Base-by-base conservation (phyloP, 1,140 invertebrate species). In the Patella vulgata region DNA sequence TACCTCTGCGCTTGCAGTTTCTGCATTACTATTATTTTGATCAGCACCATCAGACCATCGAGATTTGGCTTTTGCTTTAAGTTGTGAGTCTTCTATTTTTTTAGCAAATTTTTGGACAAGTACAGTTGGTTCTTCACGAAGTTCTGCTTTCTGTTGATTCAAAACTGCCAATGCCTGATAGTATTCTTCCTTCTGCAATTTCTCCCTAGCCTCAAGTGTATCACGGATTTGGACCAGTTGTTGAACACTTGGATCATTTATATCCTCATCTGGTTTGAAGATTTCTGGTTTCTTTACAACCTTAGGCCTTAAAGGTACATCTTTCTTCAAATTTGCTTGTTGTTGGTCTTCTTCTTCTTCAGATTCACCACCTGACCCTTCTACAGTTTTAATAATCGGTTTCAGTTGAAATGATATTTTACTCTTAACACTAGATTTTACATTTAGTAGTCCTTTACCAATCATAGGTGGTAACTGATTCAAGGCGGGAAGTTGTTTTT, bases 341-440 rank as follows among this genome's bases (percentile, higher is more conserved):
- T 17, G 3, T 30, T 30, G n/a, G 14, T 57, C 43, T 17, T 27
- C 30, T 31, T 56, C 53, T n/a, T 57, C 36, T 36, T 21, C 19
- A 44, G 28, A 25, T 8, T 46, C 43, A 30, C 25, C 25, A 17
- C 40, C 55, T 0, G 30, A 42, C 14, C 23, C 27, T 21, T 36
- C 31, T 12, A 40, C 52, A 54, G 52, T 36, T 40, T 54, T 54
- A 11, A 23, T 54, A 9, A 25, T 19, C n/a, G 52, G n/a, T 54
- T 54, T 54, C 9, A 54, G 23, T 11, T 40, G 30, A 25, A 54
- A 54, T 21, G 52, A 54, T 2, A 54, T 36, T 39, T 54, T 54
- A 33, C 4, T 4, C 23, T n/a, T 25, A 21, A 23, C n/a, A 6
- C 12, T 36, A 36, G 28, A 14, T 8, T 14, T 5, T 36, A 36